A percentile compares a stretch with the other conserved stretches of the same genome.
These are phyloP conservation scores for Biston betularia DNA, from an alignment of 2,888 invertebrate genomes.

Conservation along the genomic window DNA sequence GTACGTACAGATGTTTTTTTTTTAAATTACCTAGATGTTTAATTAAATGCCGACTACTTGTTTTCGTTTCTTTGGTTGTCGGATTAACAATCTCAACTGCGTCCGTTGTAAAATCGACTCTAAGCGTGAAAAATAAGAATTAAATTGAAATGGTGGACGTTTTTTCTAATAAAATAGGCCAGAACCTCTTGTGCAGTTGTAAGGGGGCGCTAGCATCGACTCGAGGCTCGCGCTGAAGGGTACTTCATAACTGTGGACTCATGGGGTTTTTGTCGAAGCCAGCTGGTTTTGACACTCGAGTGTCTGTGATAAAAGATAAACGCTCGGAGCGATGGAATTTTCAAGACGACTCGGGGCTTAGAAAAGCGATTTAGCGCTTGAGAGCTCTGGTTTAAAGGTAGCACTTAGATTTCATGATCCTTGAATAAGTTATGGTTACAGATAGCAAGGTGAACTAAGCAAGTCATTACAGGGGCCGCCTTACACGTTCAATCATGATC, in stretches of 20 bases:
- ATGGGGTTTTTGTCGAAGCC: constrained; percentile 57
- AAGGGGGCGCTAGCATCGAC: constrained; percentile 48
- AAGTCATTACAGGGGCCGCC: too few species aligned
- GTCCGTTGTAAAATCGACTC: constrained; percentile 41
- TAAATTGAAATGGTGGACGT: constrained; percentile 38
- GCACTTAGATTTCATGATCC: background rate
- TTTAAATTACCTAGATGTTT: constrained; percentile 32
- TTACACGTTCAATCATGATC: too few species aligned
- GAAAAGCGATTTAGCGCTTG: constrained; percentile 24
- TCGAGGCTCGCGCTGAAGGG: constrained; percentile 48
- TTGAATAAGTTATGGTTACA: constrained; percentile 4
- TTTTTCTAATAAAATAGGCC: constrained; percentile 66
- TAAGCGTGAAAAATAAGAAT: constrained; percentile 42
- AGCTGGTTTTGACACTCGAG: constrained; percentile 48
- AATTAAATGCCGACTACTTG: constrained; percentile 46
- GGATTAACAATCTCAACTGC: constrained; percentile 45
- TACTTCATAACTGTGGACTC: constrained; percentile 62
- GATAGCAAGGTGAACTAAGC: background rate
- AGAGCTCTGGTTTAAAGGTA: background rate
- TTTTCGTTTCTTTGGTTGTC: constrained; percentile 35
- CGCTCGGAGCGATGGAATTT: constrained; percentile 29
- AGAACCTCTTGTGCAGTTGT: constrained; percentile 51
- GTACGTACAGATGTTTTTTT: constrained; percentile 14
- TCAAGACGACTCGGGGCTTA: constrained; percentile 20
- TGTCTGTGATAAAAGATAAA: constrained; percentile 34